These are phyloP conservation scores for Aphelenchoides besseyi DNA, from an alignment of 1,140 invertebrate genomes.

Conservation along the genomic window DNA sequence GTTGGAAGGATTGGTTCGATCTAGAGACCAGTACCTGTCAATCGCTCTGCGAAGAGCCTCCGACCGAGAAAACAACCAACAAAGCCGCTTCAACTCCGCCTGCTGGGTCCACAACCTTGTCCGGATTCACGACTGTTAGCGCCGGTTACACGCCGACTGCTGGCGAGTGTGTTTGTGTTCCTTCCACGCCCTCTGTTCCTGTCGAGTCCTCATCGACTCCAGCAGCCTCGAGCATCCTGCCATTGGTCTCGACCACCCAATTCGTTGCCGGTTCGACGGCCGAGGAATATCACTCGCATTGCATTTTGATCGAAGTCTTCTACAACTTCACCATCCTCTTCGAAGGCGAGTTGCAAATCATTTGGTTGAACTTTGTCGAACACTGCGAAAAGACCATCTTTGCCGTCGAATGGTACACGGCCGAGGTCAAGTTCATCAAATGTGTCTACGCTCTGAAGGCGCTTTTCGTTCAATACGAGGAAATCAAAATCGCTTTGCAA, in stretches of 20 bases:
- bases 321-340: background rate
- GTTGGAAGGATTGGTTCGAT: background rate
- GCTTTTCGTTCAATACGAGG: constrained; percentile 18
- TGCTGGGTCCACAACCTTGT: background rate
- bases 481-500: constrained; percentile 14
- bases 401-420: background rate
- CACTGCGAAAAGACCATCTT: constrained; percentile 12
- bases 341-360: background rate
- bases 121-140: background rate
- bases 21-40: background rate
- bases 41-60: background rate
- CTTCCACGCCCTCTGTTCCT: background rate
- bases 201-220: background rate
- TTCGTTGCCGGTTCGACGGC: background rate
- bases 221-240: background rate
- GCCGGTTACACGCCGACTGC: background rate
- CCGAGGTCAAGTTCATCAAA: constrained; percentile 9
- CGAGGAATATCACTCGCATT: background rate
- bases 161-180: background rate
- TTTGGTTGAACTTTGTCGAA: constrained; percentile 5
- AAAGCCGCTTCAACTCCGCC: background rate
- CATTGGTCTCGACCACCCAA: background rate
- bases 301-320: background rate
- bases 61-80: background rate
- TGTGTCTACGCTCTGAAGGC: constrained; percentile 14